phyloP scores from a whole-genome alignment of 2,113 vertebrate genomes.

The Myiagra hebetior region DNA sequence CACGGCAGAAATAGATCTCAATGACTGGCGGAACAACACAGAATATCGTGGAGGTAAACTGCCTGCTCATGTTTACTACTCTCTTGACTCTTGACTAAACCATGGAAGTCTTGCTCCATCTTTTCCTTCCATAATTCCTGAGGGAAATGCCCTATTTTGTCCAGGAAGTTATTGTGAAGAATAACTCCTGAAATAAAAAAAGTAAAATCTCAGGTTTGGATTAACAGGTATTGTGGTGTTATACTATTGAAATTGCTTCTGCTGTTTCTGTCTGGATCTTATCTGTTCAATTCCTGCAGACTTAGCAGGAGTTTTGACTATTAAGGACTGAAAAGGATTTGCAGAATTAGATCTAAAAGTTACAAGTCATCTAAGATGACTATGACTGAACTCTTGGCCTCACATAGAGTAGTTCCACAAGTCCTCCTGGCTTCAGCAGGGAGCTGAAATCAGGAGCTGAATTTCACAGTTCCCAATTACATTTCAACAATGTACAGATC shows the following conservation, averaged over 20 bases:
- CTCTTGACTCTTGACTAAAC: background rate
- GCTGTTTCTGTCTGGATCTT: background rate
- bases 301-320: background rate
- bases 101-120: background rate
- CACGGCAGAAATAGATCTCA: conserved; percentile 95
- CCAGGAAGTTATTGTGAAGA: background rate
- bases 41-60: conserved; percentile 94
- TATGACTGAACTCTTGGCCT: background rate
- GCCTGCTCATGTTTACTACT: background rate
- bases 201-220: background rate
- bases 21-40: conserved; percentile 93
- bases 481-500: background rate
- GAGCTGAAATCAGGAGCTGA: background rate
- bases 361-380: background rate
- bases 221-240: background rate
- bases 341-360: background rate
- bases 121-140: background rate
- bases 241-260: background rate
- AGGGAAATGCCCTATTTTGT: background rate
- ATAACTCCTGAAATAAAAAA: background rate
- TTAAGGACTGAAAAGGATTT: background rate
- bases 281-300: background rate
- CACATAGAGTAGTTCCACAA: background rate
- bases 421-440: background rate
- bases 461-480: background rate